These are phyloP conservation scores for Malurus melanocephalus DNA, from an alignment of 2,113 vertebrate species.

Conservation along the genomic window DNA sequence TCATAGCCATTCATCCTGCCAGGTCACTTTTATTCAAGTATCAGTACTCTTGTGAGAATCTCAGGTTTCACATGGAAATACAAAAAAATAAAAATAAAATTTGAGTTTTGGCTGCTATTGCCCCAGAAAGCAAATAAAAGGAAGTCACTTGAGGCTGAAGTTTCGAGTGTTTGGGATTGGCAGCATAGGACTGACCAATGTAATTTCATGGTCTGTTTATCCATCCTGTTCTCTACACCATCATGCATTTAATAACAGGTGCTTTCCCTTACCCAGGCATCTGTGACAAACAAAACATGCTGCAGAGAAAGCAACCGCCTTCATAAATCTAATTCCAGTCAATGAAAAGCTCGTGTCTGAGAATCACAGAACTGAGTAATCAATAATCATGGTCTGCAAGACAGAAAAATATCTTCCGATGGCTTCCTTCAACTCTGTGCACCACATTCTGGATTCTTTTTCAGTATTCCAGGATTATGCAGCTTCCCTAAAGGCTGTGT, in stretches of 20 bases:
- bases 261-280: neutral
- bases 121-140: neutral
- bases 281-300: neutral
- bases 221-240: neutral
- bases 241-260: neutral
- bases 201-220: neutral
- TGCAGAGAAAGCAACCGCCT: neutral
- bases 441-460: neutral
- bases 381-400: neutral
- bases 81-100: neutral
- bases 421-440: constrained; percentile 6
- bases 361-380: neutral
- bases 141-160: neutral
- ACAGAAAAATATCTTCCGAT: neutral
- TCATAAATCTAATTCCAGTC: neutral
- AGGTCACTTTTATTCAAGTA: neutral
- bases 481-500: constrained; percentile 54
- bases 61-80: neutral
- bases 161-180: neutral
- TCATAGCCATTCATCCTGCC: neutral
- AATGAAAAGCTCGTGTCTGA: neutral
- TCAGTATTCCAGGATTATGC: neutral
- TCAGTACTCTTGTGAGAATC: neutral
- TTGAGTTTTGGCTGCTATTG: neutral
- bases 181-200: neutral